Evolutionary conservation across 2,113 vertebrate species (phyloP).

Genomic region (Cochlearius cochlearius): DNA sequence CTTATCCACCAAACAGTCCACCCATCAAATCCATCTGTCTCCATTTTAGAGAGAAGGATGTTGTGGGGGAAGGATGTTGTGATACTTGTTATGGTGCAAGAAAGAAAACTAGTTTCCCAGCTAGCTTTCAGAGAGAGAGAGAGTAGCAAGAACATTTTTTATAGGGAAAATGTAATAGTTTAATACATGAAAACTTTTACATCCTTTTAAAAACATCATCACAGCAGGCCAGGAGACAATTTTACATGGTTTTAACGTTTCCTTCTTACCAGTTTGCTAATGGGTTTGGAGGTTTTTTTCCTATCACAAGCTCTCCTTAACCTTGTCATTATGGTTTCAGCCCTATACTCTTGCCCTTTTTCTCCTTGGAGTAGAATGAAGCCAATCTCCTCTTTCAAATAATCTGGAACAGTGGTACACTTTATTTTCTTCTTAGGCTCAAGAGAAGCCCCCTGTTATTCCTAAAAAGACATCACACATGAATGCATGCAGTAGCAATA

Average conservation of each 20-base stretch:
- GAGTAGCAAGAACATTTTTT: background rate
- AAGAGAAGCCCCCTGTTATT: background rate
- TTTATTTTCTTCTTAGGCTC: background rate
- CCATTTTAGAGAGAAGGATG: no score
- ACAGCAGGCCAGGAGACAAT: background rate
- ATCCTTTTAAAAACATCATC: background rate
- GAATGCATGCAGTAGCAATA: background rate
- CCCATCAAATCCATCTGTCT: no score
- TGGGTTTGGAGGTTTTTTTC: background rate
- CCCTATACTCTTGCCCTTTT: background rate
- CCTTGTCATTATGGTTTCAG: background rate
- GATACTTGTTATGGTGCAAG: background rate
- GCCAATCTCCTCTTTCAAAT: background rate
- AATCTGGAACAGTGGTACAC: background rate
- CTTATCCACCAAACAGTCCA: no score
- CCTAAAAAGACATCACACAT: background rate
- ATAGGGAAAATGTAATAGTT: background rate
- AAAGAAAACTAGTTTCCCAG: background rate
- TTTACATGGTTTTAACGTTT: background rate
- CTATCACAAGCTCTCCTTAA: background rate
- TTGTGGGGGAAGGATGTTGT: no score
- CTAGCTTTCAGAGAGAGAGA: background rate
- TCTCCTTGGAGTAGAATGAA: background rate
- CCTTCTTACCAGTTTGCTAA: background rate
- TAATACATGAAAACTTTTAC: background rate